phyloP scores from a whole-genome alignment of 2,888 invertebrate genomes.

The Drosophila austrosaltans region DNA sequence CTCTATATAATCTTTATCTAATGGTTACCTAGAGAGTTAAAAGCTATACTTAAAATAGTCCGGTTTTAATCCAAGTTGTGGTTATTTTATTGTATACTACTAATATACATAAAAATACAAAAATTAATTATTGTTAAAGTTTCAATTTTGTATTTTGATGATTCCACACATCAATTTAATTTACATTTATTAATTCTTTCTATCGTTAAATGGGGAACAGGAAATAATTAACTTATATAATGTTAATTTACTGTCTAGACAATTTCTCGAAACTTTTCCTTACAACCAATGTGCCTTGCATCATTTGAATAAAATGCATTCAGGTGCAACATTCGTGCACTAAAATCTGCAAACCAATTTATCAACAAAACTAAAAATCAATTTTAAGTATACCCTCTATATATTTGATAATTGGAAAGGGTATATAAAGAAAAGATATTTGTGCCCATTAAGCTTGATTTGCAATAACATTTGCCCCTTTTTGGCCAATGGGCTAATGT shows the following conservation, averaged over 20 bases:
- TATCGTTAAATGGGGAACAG: not conserved
- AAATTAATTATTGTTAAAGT: not conserved
- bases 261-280: constrained; percentile 2
- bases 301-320: constrained; percentile 59
- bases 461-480: too few species aligned
- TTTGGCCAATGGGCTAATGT: too few species aligned
- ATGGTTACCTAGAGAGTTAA: not conserved
- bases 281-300: constrained; percentile 54
- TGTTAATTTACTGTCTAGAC: constrained; percentile 20
- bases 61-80: not conserved
- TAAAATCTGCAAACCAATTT: constrained; percentile 50
- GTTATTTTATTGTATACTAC: not conserved
- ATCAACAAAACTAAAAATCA: constrained; percentile 29
- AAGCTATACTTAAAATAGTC: constrained; percentile 7
- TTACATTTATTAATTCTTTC: not conserved
- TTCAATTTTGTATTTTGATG: not conserved
- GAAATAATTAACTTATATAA: constrained; percentile 8
- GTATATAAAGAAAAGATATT: not conserved
- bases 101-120: not conserved
- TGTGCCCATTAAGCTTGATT: not conserved
- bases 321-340: constrained; percentile 56
- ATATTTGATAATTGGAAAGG: not conserved
- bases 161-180: not conserved
- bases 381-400: not conserved
- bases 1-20: not conserved